Conservation (phyloP, 2,113 vertebrate genomes). For the Gnathonemus echidnorhynchus region DNA sequence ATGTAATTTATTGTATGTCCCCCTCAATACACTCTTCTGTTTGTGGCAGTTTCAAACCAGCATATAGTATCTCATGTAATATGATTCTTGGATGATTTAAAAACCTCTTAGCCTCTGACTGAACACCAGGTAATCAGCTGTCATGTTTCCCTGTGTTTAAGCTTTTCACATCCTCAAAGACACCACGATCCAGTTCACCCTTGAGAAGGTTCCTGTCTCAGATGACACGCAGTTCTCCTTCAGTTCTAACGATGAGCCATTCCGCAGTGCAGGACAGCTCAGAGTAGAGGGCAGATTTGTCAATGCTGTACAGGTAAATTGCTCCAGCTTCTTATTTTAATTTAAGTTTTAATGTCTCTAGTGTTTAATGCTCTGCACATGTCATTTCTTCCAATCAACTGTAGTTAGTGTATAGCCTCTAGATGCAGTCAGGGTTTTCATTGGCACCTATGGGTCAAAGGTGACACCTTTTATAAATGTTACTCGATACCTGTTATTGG, state of each 20-base stretch:
- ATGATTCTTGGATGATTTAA: not conserved
- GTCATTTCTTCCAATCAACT: not conserved
- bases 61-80: not conserved
- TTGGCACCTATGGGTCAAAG: not conserved
- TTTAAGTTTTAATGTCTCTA: not conserved
- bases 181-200: slow-evolving; percentile 84
- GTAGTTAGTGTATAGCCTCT: not conserved
- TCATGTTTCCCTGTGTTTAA: slow-evolving; percentile 43
- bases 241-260: slow-evolving; percentile 63
- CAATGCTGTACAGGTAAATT: slow-evolving; percentile 80
- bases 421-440: not conserved
- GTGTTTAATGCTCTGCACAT: not conserved
- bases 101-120: not conserved
- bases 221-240: slow-evolving; percentile 63
- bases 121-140: not conserved
- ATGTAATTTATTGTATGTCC: not conserved
- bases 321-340: not conserved
- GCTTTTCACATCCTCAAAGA: slow-evolving; percentile 95
- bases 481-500: not conserved
- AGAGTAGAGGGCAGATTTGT: slow-evolving; percentile 87
- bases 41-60: not conserved
- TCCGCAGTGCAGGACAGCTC: slow-evolving; percentile 70
- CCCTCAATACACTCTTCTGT: not conserved
- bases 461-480: not conserved
- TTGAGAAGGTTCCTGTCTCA: slow-evolving; percentile 81